Evolutionary conservation across 30 jellyfish, hydroid and myxozoan species (phyloP).

Genomic region (Pseudorhiza aurosa): DNA sequence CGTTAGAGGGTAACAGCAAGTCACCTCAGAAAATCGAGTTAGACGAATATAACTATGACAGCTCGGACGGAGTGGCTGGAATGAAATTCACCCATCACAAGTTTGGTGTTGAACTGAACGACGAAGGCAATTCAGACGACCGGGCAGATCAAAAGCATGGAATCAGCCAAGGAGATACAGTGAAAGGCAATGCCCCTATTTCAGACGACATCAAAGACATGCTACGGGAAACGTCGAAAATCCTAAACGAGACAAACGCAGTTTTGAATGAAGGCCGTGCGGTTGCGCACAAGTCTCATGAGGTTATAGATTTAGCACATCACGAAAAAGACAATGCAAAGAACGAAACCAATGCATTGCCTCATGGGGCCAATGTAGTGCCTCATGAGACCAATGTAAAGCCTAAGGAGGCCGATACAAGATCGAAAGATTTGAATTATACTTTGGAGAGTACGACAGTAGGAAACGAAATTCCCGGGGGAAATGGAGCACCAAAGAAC

Average conservation of each 20-base stretch:
- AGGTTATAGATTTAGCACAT: constrained; percentile 13
- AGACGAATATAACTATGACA: constrained; percentile 54
- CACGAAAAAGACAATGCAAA: not conserved
- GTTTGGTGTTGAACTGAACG: not conserved
- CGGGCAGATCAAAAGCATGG: constrained; percentile 32
- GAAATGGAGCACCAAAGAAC: not conserved
- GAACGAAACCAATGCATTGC: constrained; percentile 24
- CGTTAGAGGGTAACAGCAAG: constrained; percentile 19
- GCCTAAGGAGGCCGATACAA: not conserved
- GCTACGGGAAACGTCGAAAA: constrained; percentile 60
- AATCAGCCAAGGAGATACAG: not conserved
- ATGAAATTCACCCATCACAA: not conserved
- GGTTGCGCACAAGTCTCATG: constrained; percentile 31
- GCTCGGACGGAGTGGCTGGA: constrained; percentile 3
- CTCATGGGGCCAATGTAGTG: not conserved
- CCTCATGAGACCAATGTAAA: constrained; percentile 1
- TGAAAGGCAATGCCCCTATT: not conserved
- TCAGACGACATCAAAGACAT: constrained; percentile 55
- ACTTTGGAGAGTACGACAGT: not conserved
- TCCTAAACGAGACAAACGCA: constrained; percentile 54
- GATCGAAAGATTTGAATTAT: not conserved
- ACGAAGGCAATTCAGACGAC: not conserved
- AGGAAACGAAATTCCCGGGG: too few species aligned
- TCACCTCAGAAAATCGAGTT: not conserved
- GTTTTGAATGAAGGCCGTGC: constrained; percentile 49